phyloP scores from a whole-genome alignment of 2,888 invertebrate species.

The Pemphredon lugubris region DNA sequence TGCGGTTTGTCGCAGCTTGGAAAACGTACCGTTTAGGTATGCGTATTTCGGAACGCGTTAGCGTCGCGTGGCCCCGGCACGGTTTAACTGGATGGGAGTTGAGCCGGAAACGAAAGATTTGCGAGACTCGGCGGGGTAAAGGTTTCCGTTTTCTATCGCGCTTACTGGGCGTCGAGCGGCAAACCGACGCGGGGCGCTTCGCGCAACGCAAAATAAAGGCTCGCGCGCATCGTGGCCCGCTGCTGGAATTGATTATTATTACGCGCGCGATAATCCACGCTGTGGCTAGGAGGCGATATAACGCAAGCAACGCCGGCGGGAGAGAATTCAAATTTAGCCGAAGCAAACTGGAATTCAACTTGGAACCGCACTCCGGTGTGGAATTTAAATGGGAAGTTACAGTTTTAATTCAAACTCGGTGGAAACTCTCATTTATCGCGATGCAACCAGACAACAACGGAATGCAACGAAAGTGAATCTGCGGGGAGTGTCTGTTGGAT shows the following conservation, averaged over 20 bases:
- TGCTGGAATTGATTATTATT: conserved; percentile 59
- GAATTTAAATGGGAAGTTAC: conserved; percentile 55
- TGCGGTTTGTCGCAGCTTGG: background rate
- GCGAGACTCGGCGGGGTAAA: conserved; percentile 29
- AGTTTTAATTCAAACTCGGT: conserved; percentile 53
- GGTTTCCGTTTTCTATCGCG: conserved; percentile 34
- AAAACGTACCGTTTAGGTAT: background rate
- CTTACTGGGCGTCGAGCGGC: conserved; percentile 36
- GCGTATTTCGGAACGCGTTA: conserved; percentile 34
- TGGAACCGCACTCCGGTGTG: conserved; percentile 15
- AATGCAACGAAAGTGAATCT: conserved; percentile 36
- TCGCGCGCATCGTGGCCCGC: background rate
- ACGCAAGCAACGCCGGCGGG: background rate
- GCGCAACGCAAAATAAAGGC: background rate
- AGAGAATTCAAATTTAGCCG: conserved; percentile 54
- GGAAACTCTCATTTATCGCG: conserved; percentile 43
- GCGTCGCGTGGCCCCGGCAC: conserved; percentile 10
- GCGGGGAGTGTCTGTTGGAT: background rate
- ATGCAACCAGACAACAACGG: conserved; percentile 21
- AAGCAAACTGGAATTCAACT: conserved; percentile 14
- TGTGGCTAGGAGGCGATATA: conserved; percentile 23
- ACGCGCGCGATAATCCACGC: conserved; percentile 44
- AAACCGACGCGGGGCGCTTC: background rate
- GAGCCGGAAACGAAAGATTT: conserved; percentile 64
- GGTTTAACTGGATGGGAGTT: conserved; percentile 30